Conservation (phyloP, 2,888 invertebrate genomes). For the Archips crataeganus region DNA sequence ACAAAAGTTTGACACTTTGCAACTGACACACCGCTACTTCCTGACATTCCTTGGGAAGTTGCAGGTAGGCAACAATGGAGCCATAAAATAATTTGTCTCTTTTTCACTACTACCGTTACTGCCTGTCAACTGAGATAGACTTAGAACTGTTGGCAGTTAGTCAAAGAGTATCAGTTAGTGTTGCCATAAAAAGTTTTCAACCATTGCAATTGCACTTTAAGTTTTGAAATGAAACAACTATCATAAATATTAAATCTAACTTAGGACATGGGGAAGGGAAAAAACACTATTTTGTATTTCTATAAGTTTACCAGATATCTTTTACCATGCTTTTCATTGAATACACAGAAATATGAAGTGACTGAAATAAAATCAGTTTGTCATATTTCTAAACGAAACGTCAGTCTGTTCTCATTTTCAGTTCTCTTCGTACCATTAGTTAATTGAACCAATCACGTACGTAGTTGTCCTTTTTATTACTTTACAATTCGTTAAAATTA, state of each 20-base stretch:
- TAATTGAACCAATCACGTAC: conserved; percentile 23
- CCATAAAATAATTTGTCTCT: conserved; percentile 47
- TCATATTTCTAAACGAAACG: conserved; percentile 30
- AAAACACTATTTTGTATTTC: background rate
- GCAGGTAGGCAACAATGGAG: conserved; percentile 49
- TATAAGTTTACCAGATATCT: background rate
- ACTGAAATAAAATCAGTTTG: background rate
- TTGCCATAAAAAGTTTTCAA: conserved; percentile 12
- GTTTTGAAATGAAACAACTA: background rate
- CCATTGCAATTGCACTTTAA: background rate
- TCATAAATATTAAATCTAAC: too few relatives aligned
- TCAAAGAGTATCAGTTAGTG: conserved; percentile 21
- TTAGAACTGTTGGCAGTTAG: conserved; percentile 51
- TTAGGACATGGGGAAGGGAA: too few relatives aligned
- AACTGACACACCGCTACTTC: conserved; percentile 44
- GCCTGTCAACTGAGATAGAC: conserved; percentile 48
- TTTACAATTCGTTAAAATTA: conserved; percentile 32
- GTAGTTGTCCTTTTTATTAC: background rate
- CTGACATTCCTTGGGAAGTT: conserved; percentile 42
- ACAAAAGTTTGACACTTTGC: conserved; percentile 78
- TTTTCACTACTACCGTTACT: conserved; percentile 7
- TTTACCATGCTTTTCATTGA: background rate
- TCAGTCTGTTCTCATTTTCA: conserved; percentile 18
- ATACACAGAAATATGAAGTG: background rate
- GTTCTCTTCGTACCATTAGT: background rate